Base-by-base conservation (phyloP, 1,140 invertebrate genomes). In the Pygmarrhopalites habei region DNA sequence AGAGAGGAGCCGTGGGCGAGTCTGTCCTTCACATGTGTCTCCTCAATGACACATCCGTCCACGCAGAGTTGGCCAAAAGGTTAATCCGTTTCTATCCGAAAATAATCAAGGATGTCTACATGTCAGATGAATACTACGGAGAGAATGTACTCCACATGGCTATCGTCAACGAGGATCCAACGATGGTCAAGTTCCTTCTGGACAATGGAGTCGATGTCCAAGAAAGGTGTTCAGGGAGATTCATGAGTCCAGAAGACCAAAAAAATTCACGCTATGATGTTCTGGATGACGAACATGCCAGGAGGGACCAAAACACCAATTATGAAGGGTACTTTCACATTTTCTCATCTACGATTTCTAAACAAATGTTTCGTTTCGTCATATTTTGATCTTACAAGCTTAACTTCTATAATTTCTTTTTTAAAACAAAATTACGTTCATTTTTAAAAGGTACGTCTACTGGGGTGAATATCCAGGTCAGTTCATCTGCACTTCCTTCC, bases 401-500 rank as follows among this genome's bases (percentile, higher is more conserved):
- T 12, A 12, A 49, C 21, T 49, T 49, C 10, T 10, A 49, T 49
- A 10, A 10, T 49, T 49, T 14, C 21, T 12, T 7, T 17, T 12
- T 17, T 49, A 55, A 17, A 14, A 14, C 10, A 23, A n/a, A n/a
- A n/a, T n/a, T n/a, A n/a, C n/a, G n/a, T n/a, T n/a, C n/a, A n/a
- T 58, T 26, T 41, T 21, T 39, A 14, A 21, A 72, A 92, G 90
- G 7, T 94, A 96, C 76, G 92, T 96, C 0, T 98, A 98, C 76
- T 98, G 94, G 90, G 95, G 95, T 35, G 95, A 98, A 78, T 98
- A 97, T 79, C 94, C 96, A 0, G n/a, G n/a, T n/a, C n/a, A n/a
- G n/a, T n/a, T n/a, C n/a, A n/a, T n/a, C n/a, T n/a, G n/a, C n/a
- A n/a, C n/a, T n/a, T n/a, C n/a, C n/a, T n/a, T n/a, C n/a, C n/a